phyloP scores from a whole-genome alignment of 53 echinoderm and acorn worm species.

The Arbacia lixula region DNA sequence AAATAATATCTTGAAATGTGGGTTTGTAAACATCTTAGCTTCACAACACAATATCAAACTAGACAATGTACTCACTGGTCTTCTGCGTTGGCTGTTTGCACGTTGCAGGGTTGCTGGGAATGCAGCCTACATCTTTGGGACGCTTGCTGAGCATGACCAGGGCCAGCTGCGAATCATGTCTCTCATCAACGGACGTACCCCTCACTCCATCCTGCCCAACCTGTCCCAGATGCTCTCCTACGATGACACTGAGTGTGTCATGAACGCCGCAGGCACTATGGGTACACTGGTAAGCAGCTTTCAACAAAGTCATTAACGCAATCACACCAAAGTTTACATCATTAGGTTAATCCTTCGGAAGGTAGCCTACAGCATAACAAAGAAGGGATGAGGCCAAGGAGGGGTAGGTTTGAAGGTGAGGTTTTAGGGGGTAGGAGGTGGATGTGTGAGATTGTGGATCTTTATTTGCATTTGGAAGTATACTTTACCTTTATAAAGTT shows the following conservation, averaged over 20 bases:
- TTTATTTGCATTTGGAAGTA: too few relatives aligned
- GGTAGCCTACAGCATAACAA: too few relatives aligned
- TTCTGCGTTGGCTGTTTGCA: background rate
- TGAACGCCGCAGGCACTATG: slow-evolving; percentile 97
- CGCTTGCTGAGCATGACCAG: slow-evolving; percentile 83
- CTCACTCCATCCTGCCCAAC: slow-evolving; percentile 80
- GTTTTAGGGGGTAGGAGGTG: too few relatives aligned
- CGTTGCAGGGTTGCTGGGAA: slow-evolving; percentile 90
- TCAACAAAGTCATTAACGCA: background rate
- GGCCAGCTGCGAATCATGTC: slow-evolving; percentile 83
- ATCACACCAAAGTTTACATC: too few relatives aligned
- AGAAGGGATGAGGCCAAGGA: too few relatives aligned
- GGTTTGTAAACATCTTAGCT: too few relatives aligned
- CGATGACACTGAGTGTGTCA: slow-evolving; percentile 92
- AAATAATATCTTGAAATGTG: too few relatives aligned
- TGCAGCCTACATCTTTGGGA: slow-evolving; percentile 97
- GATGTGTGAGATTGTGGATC: too few relatives aligned
- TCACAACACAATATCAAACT: too few relatives aligned
- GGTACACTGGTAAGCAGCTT: slow-evolving; percentile 87
- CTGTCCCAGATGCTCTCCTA: slow-evolving; percentile 84
- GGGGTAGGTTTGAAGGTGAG: too few relatives aligned
- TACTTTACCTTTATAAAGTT: too few relatives aligned
- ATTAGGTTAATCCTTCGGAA: too few relatives aligned
- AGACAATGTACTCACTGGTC: background rate
- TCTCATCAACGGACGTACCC: slow-evolving; percentile 80